Base-by-base conservation (phyloP, 2,113 vertebrate species). In the Nerophis lumbriciformis region DNA sequence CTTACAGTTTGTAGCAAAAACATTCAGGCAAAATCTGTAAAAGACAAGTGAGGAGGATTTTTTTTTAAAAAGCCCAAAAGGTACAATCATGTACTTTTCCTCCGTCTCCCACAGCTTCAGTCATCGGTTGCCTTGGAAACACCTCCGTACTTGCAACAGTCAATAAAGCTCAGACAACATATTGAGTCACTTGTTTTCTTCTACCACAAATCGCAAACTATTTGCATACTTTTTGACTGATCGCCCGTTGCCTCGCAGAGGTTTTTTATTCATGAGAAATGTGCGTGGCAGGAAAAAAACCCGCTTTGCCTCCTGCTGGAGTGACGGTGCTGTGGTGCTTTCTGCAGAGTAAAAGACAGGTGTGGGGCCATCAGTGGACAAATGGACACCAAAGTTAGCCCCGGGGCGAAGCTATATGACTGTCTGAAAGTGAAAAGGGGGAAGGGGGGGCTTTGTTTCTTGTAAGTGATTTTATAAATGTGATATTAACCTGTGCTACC, bases 381-480 rank as follows among this genome's bases (percentile, higher is more conserved):
- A 86, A 88, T 86, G 85, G 82, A 77, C 83, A 82, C 80, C 85
- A 79, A 50, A 53, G 77, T 61, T 77, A 53, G 87, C 90, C 85
- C 35, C 63, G 54, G 28, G 78, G 89, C 85, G 50, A 72, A 73
- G 71, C 76, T 56, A 79, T 83, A 85, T 66, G 77, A 83, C 71
- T 72, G 84, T 84, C 84, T 69, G 67, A 68, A 74, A 80, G 72
- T 81, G 82, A 82, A 83, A 77, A 77, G 84, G 75, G 83, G 81
- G 78, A 77, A 75, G 87, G 83, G 83, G 83, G 83, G 54, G 84
- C 67, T 81, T 70, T 83, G 84, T 87, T 85, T 87, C 85, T 88
- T 82, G 83, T 88, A 89, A 90, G 86, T 88, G 87, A 83, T 89
- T 89, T 90, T 88, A 85, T 86, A 87, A 85, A 88, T 86, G 88